Percentiles rank a stretch among this genome's conserved stretches.
Evolutionary conservation across 1,140 invertebrate genomes (phyloP).

Genomic region (Gerris buenoi): DNA sequence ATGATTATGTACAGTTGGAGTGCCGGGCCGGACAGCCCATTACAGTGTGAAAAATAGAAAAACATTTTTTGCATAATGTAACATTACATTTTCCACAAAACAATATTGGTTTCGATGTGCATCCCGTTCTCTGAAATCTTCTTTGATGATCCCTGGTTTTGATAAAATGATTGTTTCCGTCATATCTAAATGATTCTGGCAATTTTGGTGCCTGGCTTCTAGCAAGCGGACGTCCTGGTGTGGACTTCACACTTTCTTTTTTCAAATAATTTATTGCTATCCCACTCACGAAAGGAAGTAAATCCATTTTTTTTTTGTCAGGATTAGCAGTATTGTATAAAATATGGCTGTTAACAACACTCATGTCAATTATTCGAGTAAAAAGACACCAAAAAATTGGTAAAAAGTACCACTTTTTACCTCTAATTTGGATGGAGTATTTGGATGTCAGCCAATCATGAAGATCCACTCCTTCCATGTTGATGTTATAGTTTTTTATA

Average conservation of each 20-base stretch:
- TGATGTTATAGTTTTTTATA: slow-evolving; percentile 22
- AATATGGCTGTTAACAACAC: no score
- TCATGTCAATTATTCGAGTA: no score
- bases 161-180: neutral
- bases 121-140: neutral
- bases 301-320: slow-evolving; percentile 23
- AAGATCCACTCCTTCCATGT: slow-evolving; percentile 23
- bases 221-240: neutral
- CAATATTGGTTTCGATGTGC: neutral
- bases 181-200: neutral
- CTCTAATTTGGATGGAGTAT: slow-evolving; percentile 22
- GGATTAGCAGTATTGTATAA: slow-evolving; percentile 20
- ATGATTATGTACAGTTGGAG: no score
- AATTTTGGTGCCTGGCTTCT: neutral
- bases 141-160: neutral
- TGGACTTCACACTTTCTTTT: neutral
- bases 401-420: slow-evolving; percentile 25
- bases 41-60: no score
- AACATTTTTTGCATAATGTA: neutral
- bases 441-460: slow-evolving; percentile 20
- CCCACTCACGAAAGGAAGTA: slow-evolving; percentile 6
- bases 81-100: slow-evolving; percentile 1
- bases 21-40: no score
- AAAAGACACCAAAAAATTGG: slow-evolving; percentile 21
- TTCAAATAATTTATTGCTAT: neutral